These are phyloP conservation scores for Plagodis pulveraria DNA, from an alignment of 2,888 invertebrate species.

Conservation along the genomic window DNA sequence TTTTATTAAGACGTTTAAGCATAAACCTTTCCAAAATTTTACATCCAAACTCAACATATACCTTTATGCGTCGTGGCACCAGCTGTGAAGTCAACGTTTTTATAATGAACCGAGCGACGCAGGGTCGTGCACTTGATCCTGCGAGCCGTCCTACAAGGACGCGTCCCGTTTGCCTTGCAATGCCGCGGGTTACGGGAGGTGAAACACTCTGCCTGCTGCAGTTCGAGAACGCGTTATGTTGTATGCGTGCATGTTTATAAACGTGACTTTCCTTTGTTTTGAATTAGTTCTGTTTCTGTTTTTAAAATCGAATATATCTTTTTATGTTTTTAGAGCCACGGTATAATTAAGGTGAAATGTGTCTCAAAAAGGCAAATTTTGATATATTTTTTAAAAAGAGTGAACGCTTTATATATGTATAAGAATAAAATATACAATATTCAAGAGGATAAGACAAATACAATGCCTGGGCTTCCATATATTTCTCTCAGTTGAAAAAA, in stretches of 20 bases:
- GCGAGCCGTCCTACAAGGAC: slow-evolving; percentile 37
- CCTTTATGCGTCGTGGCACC: slow-evolving; percentile 26
- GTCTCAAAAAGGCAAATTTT: too few species aligned
- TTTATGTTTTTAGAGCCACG: too few species aligned
- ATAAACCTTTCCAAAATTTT: background rate
- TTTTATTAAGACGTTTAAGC: too few species aligned
- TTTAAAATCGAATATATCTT: too few species aligned
- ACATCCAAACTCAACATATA: slow-evolving; percentile 4
- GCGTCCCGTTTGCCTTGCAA: slow-evolving; percentile 76
- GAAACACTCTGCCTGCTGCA: slow-evolving; percentile 39
- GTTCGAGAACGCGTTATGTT: slow-evolving; percentile 2
- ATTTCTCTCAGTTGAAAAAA: too few species aligned
- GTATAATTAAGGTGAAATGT: too few species aligned
- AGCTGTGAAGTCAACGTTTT: slow-evolving; percentile 46
- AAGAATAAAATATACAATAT: too few species aligned
- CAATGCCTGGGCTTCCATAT: too few species aligned
- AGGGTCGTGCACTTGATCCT: slow-evolving; percentile 47
- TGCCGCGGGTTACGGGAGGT: slow-evolving; percentile 57
- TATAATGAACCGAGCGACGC: slow-evolving; percentile 33
- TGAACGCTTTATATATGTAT: too few species aligned
- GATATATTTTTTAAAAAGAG: too few species aligned
- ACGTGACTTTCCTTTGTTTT: background rate
- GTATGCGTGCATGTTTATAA: background rate
- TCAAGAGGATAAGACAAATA: too few species aligned
- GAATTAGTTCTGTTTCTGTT: background rate